Base-by-base conservation (phyloP, 2,888 invertebrate genomes). In the Lacanobia wlatinum region DNA sequence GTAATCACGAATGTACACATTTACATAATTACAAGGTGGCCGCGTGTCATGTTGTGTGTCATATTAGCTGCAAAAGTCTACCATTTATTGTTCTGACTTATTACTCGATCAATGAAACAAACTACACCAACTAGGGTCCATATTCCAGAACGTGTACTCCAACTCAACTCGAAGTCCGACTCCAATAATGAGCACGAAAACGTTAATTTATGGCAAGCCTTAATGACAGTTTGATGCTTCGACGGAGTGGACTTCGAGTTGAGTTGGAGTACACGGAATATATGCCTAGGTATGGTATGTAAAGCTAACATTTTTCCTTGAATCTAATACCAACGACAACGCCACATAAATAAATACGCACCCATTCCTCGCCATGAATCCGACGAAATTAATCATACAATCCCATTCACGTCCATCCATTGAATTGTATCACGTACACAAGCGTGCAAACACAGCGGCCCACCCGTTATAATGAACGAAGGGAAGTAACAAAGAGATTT, bases 401-500 rank as follows among this genome's bases (percentile, higher is more conserved):
- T 38, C 60, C n/a, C 76, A 80, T 81, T 76, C 59, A 64, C 7
- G 21, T 69, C 28, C 38, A 38, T 58, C 52, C 56, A 76, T 65
- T 62, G 53, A 65, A 68, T 58, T 63, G 50, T 55, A 67, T 64
- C 73, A 61, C 67, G 64, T 60, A 73, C 68, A 78, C 52, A 48
- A 65, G 59, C 76, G 76, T 58, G 58, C 83, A 83, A 64, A 67
- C 69, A 79, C 66, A 58, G 70, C 64, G 43, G 48, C 72, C 73
- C 65, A 46, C 69, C 70, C 61, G 62, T 66, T 66, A 46, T 69
- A 67, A 76, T 61, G 58, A 82, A 82, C 82, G 76, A 78, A 75
- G 76, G 63, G 50, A 66, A 62, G 68, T 53, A 73, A 82, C 78
- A 82, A 79, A 82, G 76, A 79, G 79, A 68, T 71, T 73, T 76